Conservation (phyloP, 2,888 invertebrate species). For the Cephalotes varians region DNA sequence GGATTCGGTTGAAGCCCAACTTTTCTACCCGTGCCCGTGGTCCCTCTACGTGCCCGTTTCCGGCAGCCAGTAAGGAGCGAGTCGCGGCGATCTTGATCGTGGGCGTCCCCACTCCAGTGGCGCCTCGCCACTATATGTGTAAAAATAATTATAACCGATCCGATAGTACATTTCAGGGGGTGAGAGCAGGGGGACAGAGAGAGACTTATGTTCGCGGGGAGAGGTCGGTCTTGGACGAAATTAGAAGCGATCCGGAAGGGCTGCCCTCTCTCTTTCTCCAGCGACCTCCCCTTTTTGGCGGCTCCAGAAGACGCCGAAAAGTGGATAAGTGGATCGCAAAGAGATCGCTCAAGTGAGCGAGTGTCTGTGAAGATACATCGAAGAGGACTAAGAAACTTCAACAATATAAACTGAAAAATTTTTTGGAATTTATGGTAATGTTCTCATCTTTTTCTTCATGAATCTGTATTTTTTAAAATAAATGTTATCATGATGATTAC, state of each 20-base stretch:
- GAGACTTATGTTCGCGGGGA: not conserved
- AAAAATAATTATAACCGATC: slow-evolving; percentile 86
- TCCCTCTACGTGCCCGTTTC: slow-evolving; percentile 78
- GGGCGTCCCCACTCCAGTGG: slow-evolving; percentile 78
- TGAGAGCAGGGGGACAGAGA: slow-evolving; percentile 26
- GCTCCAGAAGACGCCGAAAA: slow-evolving; percentile 35
- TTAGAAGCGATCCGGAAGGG: slow-evolving; percentile 45
- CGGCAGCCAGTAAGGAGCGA: slow-evolving; percentile 85
- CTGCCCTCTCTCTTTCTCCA: slow-evolving; percentile 20
- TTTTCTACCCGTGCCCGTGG: slow-evolving; percentile 82
- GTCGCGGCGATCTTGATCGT: slow-evolving; percentile 67
- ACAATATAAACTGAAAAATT: not conserved
- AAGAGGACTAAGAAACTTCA: not conserved
- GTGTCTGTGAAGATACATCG: not conserved
- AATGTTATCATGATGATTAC: not conserved
- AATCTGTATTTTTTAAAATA: not conserved
- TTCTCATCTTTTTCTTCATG: not conserved
- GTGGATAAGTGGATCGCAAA: slow-evolving; percentile 45
- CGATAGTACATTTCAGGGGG: slow-evolving; percentile 51
- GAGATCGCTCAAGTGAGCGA: slow-evolving; percentile 4
- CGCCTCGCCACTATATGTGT: slow-evolving; percentile 78
- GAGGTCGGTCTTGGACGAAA: slow-evolving; percentile 29
- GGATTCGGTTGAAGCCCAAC: slow-evolving; percentile 80
- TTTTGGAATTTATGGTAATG: not conserved
- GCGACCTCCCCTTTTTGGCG: slow-evolving; percentile 31